Base-by-base conservation (phyloP, 2,888 invertebrate genomes). In the Cenopis cana region DNA sequence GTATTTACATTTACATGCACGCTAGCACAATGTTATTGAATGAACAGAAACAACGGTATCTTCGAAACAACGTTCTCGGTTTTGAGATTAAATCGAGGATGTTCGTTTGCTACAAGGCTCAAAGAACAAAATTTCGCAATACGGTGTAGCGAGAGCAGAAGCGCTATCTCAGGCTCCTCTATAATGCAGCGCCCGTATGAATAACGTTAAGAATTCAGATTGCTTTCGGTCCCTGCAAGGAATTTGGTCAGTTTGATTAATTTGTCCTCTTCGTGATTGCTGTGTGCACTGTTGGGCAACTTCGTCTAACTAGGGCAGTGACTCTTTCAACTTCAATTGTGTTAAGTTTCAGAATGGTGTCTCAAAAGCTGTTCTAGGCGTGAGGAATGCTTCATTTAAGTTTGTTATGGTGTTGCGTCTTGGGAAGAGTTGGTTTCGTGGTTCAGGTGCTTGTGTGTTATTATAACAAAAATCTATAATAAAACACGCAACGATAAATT, bases 121-220 rank as follows among this genome's bases (percentile, higher is more conserved):
- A 38, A n/a, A 38, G 52, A 38, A n/a, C 52, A 54, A 64, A 54
- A 65, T 55, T 65, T 33, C 59, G 17, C 70, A 33, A 71, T 61
- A 61, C 46, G 33, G 29, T 46, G 60, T 61, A 71, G 54, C 66
- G 66, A 56, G 38, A 46, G 49, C 36, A 66, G 24, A 54, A 71
- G 56, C 54, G 61, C 71, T 71, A 67, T 61, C 61, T 67, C 67
- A 24, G 57, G 70, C 36, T 56, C 49, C 55, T 66, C 57, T 70
- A 75, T 73, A 70, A 68, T 72, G 73, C 68, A 65, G 66, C 70
- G 52, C 64, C 65, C 59, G 71, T 74, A 76, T 75, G 79, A 82
- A 79, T 82, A 79, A 83, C 78, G 82, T 78, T 76, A 83, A 83
- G 86, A 85, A 88, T 87, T 87, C 86, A 83, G 81, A 88, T 87